Evolutionary conservation across 2,113 vertebrate genomes (phyloP).

Genomic region (Coturnix japonica): DNA sequence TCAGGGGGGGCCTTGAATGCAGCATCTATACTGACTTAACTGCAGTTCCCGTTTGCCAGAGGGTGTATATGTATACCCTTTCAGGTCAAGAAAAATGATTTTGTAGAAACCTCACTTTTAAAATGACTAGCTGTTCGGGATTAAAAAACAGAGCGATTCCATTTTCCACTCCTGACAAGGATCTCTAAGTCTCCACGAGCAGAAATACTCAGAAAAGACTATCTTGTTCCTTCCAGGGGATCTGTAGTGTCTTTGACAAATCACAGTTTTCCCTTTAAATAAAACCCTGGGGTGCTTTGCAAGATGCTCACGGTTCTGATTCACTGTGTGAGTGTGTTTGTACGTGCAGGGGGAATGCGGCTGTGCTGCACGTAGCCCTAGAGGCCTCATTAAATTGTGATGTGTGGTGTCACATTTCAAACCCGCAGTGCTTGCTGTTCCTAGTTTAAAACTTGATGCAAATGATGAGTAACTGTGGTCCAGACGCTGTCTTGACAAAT

Average conservation of each 20-base stretch:
- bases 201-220: constrained; percentile 32
- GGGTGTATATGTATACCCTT: constrained; percentile 30
- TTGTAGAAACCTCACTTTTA: constrained; percentile 16
- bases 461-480: constrained; percentile 46
- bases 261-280: not conserved
- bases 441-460: constrained; percentile 62
- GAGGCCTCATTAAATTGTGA: constrained; percentile 75
- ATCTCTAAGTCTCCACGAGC: not conserved
- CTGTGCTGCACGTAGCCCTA: constrained; percentile 39
- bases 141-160: constrained; percentile 39
- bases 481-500: constrained; percentile 20
- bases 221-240: constrained; percentile 40
- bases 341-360: not conserved
- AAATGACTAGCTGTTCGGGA: constrained; percentile 20
- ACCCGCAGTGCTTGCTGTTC: constrained; percentile 30
- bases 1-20: constrained; percentile 42
- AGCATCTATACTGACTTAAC: constrained; percentile 57
- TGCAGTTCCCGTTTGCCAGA: constrained; percentile 43
- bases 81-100: constrained; percentile 57
- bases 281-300: constrained; percentile 60
- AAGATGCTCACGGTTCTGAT: constrained; percentile 41
- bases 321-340: constrained; percentile 19
- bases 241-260: constrained; percentile 42
- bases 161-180: constrained; percentile 48
- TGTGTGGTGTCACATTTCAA: constrained; percentile 67